These are phyloP conservation scores for Meles meles DNA, from an alignment of 2,113 vertebrate genomes.

Conservation along the genomic window DNA sequence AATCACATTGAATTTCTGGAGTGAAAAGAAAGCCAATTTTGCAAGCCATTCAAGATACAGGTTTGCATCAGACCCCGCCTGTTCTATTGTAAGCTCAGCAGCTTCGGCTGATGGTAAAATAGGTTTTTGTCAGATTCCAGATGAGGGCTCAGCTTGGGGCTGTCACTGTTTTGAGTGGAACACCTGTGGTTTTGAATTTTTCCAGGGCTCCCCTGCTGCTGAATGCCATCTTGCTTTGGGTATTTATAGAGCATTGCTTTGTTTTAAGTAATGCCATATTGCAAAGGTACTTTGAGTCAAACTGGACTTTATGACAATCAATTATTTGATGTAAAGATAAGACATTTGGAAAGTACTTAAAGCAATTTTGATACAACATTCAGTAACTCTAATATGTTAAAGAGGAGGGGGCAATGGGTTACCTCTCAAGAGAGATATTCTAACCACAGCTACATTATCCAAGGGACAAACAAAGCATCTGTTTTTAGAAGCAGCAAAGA, in stretches of 20 bases:
- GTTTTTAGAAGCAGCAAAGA: background rate
- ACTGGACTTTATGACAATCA: slow-evolving; percentile 1
- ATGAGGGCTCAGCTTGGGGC: slow-evolving; percentile 83
- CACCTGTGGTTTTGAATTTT: slow-evolving; percentile 79
- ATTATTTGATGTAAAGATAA: background rate
- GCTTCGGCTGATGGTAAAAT: slow-evolving; percentile 59
- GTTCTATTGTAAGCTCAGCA: slow-evolving; percentile 32
- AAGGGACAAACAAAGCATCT: background rate
- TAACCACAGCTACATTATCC: background rate
- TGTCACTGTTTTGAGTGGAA: slow-evolving; percentile 71
- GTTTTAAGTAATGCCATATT: slow-evolving; percentile 52
- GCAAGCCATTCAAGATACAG: slow-evolving; percentile 36
- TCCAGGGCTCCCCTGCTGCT: slow-evolving; percentile 77
- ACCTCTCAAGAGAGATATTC: background rate
- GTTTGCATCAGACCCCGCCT: slow-evolving; percentile 28
- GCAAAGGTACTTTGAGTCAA: slow-evolving; percentile 52
- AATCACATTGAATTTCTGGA: slow-evolving; percentile 40
- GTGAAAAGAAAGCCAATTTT: slow-evolving; percentile 34
- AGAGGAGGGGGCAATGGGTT: background rate
- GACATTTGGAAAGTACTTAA: background rate
- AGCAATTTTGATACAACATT: background rate
- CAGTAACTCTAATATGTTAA: background rate
- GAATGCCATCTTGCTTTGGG: slow-evolving; percentile 62
- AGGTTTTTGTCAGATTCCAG: slow-evolving; percentile 79
- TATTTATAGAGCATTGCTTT: slow-evolving; percentile 58